Evolutionary conservation across 2,113 vertebrate genomes (phyloP).

Genomic region (Nothocercus julius): DNA sequence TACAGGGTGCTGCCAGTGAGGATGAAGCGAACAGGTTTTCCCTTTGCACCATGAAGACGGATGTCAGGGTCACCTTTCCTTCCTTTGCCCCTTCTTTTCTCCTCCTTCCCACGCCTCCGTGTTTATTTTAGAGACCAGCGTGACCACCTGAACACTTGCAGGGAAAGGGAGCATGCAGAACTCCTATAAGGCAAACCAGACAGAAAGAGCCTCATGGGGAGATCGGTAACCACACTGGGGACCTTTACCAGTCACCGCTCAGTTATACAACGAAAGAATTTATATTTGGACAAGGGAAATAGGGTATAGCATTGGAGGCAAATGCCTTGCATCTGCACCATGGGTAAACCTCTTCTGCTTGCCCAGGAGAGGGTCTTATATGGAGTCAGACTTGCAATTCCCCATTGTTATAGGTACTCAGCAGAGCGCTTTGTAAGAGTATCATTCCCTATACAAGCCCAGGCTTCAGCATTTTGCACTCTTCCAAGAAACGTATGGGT

Average conservation of each 20-base stretch:
- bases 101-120: neutral
- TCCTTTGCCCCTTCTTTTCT: neutral
- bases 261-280: neutral
- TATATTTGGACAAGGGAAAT: neutral
- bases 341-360: neutral
- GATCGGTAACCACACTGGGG: neutral
- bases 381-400: neutral
- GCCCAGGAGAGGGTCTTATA: neutral
- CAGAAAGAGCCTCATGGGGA: neutral
- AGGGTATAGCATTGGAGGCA: neutral
- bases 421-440: neutral
- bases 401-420: rapidly evolving
- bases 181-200: neutral
- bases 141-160: rapidly evolving
- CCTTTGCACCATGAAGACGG: neutral
- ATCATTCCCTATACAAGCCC: neutral
- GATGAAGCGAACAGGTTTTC: constrained; percentile 30
- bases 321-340: neutral
- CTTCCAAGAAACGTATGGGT: neutral
- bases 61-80: constrained; percentile 55
- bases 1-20: constrained; percentile 6
- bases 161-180: neutral
- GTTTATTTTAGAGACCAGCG: neutral
- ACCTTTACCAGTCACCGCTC: neutral
- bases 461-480: neutral